Base-by-base conservation (phyloP, 92 coral and sea anemone species). In the Palythoa grandis region DNA sequence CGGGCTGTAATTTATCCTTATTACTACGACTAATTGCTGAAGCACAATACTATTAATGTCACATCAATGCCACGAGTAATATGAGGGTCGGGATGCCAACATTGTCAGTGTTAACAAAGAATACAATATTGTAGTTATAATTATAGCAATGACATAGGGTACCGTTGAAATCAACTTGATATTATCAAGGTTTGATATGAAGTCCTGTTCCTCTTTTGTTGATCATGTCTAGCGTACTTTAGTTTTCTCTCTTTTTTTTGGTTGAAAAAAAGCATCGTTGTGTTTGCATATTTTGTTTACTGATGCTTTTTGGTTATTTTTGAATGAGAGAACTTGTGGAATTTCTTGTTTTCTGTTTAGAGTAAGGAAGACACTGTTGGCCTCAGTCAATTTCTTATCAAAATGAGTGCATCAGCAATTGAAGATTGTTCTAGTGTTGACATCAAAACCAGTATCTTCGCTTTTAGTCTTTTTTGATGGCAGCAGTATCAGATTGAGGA, bases 261-360 rank as follows among this genome's bases (percentile, higher is more conserved):
- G 88, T 85, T n/a, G 88, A 85, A 73, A 53, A 43, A 54, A 87
- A 87, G 8, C 77, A 57, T 5, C n/a, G 25, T 37, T 78, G 89
- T 47, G 75, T 66, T 77, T 77, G 77, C 39, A 87, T 87, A 16
- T 87, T 77, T 87, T 66, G 76, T 87, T 87, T 68, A 70, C 85
- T 78, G 89, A 85, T 29, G 53, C 71, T 2, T 77, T 78, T 19
- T 71, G 76, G 22, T 71, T 17, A 38, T 71, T 17, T 37, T 63
- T 63, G 69, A 19, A 63, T 63, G 69, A 20, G 11, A 63, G 69
- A 63, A 63, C 69, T 63, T 63, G 35, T 63, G 69, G 25, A 63
- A 38, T 7, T 13, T 43, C 76, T 6, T 35, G 76, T 71, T 71
- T 24, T 38, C 76, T 37, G 25, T 43, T 71, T 37, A 71, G 19